These are phyloP conservation scores for Athene noctua DNA, from an alignment of 2,113 vertebrate species.

Conservation along the genomic window DNA sequence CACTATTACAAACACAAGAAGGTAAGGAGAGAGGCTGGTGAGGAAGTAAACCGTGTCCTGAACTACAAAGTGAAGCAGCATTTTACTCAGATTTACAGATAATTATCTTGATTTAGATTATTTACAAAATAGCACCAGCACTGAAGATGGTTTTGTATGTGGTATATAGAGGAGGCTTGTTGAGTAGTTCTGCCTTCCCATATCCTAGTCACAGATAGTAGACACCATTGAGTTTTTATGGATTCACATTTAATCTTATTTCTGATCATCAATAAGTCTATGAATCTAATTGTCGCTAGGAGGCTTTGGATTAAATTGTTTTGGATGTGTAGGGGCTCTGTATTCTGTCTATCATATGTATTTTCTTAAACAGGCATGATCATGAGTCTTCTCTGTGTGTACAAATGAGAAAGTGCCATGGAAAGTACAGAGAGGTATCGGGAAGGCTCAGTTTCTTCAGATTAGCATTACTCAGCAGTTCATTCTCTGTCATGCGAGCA, in stretches of 20 bases:
- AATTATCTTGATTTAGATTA: background rate
- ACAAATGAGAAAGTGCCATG: background rate
- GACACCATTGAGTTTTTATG: background rate
- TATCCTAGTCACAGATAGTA: background rate
- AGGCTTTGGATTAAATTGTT: background rate
- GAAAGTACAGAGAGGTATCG: background rate
- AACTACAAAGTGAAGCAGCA: background rate
- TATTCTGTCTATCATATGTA: background rate
- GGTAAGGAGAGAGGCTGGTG: slow-evolving; percentile 66
- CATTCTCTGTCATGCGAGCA: background rate
- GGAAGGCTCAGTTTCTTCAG: background rate
- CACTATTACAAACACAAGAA: slow-evolving; percentile 89
- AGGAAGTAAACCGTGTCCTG: background rate
- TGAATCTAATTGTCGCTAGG: background rate
- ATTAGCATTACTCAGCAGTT: background rate
- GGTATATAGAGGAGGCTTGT: background rate
- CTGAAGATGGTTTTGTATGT: background rate
- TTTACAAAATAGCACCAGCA: background rate
- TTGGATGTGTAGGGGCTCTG: background rate
- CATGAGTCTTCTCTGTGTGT: background rate
- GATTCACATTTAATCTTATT: background rate
- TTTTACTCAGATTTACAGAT: background rate
- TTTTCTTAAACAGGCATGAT: background rate
- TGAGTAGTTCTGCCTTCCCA: background rate
- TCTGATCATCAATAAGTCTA: background rate